Percentiles rank a stretch among this genome's conserved stretches.
Conservation (phyloP, 2,113 vertebrate species). For the Phrynosoma blainvillii region DNA sequence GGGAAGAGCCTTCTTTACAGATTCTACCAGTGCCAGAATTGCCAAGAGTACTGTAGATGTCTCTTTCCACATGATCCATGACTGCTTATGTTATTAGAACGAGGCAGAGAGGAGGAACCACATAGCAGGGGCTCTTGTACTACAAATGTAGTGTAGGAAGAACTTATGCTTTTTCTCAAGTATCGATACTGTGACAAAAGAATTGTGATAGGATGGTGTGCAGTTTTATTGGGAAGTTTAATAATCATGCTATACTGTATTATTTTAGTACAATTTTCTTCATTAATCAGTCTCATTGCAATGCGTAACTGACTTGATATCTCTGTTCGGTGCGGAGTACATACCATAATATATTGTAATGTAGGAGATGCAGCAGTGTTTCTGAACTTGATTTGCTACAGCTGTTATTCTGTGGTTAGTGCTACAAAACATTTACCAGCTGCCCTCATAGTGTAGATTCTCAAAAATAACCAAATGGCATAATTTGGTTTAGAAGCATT, state of each 20-base stretch:
- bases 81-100: background rate
- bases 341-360: slow-evolving; percentile 9
- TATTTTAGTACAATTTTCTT: background rate
- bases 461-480: slow-evolving; percentile 20
- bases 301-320: slow-evolving; percentile 13
- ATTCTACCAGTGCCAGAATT: background rate
- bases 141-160: background rate
- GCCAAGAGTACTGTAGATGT: background rate
- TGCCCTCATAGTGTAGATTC: slow-evolving; percentile 24
- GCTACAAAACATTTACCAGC: slow-evolving; percentile 47
- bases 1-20: background rate
- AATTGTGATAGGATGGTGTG: background rate
- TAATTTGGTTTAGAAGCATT: background rate
- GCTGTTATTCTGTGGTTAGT: slow-evolving; percentile 55
- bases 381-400: slow-evolving; percentile 41
- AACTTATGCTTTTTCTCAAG: background rate
- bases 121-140: background rate
- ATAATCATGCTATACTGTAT: background rate
- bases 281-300: slow-evolving; percentile 28
- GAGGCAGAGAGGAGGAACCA: background rate
- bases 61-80: background rate
- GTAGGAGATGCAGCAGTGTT: slow-evolving; percentile 48
- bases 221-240: background rate
- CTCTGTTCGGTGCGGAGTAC: slow-evolving; percentile 24
- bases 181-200: background rate